Base-by-base conservation (phyloP, 2,113 vertebrate genomes). In the Phylloscopus trochilus region DNA sequence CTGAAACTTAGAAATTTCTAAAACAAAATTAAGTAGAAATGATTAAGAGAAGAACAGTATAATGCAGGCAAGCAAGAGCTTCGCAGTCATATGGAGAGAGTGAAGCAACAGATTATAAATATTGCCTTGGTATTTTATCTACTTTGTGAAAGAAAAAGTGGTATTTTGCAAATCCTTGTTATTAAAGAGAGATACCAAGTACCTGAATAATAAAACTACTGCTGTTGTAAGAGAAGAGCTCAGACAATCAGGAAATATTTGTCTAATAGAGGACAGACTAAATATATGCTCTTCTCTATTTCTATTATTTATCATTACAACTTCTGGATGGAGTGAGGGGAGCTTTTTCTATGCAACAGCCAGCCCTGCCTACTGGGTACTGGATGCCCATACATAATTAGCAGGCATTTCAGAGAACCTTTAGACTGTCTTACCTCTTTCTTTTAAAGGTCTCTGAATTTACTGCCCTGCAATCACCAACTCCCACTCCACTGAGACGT, bases 341-440 rank as follows among this genome's bases (percentile, higher is more conserved):
- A 82, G 51, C 26, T 30, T 82, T 78, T 51, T 47, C 46, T 94
- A 49, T 13, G n/a, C 18, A 91, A 84, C 59, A 91, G 64, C 58
- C 96, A 91, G 80, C 55, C 70, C 95, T 97, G 76, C 78, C 95
- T 97, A 83, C 41, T 31, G 67, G 74, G 87, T 90, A 62, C 97
- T 98, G 98, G 98, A 97, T 97, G 96, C 96, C 97, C 97, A 97
- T 75, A 96, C 62, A 96, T 97, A 97, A 97, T 95, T 97, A 97
- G 98, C 98, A 98, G 98, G 98, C 98, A 98, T 97, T 98, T 98
- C 97, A 96, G 96, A 98, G 97, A 98, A 98, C 98, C 98, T 98
- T 97, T 97, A 98, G 98, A 98, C 98, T 98, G 98, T 98, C 98
- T 98, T 98, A 98, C 98, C 98, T 98, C 98, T 98, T 97, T 98